Base-by-base conservation (phyloP, 2,113 vertebrate species). In the Anolis carolinensis region DNA sequence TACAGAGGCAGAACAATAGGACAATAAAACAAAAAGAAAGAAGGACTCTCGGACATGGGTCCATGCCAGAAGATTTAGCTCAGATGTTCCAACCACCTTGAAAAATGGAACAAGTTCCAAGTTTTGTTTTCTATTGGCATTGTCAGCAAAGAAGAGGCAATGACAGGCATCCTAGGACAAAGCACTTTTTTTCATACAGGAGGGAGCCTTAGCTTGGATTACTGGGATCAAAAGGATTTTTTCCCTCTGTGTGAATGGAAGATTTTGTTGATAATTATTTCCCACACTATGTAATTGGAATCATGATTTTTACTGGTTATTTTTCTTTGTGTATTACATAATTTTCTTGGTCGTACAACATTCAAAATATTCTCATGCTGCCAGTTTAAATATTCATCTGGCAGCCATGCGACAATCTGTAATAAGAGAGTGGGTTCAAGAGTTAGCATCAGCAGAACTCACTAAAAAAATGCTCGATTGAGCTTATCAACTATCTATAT, bases 301-400 rank as follows among this genome's bases (percentile, higher is more conserved):
- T 86, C 21, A 30, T n/a, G 2, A 32, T 36, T 55, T 36, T 55
- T 23, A 62, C 16, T 13, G 36, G 70, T 63, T 27, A 63, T 10
- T 10, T 48, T 85, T 39, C 52, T n/a, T 73, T 44, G 30, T 30
- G 63, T 73, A 23, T 63, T 14, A 70, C n/a, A 86, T 73, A 30
- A 8, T 14, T 80, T 82, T 23, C 7, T 74, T 81, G 52, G 44
- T 20, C 20, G 44, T 11, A 25, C n/a, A 25, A 75, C 20, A 62
- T 62, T 79, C n/a, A 80, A 79, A 73, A 86, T n/a, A 34, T 73
- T 86, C 30, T 20, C 36, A 34, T 44, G 21, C 13, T 86, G 76
- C 16, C 18, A 77, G 20, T 67, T 20, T 72, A 73, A 72, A 81
- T 67, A 62, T 68, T 50, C 77, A 14, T 36, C 39, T 48, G 44